Base-by-base conservation (phyloP, 1,140 invertebrate species). In the Palaemon carinicauda region DNA sequence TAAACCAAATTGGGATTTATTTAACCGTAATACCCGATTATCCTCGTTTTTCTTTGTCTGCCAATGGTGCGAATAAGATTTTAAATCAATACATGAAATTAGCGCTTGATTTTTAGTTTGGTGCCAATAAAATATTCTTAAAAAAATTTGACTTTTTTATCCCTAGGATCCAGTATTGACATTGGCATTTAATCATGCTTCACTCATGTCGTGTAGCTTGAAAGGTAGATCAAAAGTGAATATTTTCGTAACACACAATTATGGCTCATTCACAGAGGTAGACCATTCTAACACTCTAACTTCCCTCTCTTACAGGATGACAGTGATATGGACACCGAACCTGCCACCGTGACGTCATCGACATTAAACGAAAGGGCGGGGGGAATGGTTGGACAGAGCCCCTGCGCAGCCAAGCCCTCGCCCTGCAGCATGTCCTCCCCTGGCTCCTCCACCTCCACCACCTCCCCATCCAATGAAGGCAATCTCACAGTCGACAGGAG, bases 241-340 rank as follows among this genome's bases (percentile, higher is more conserved):
- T n/a, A n/a, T n/a, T n/a, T 3, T 74, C 65, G 24, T 31, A 12
- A 71, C 9, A n/a, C 9, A 71, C 21, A 10, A 71, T 24, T 31
- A 71, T 21, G 31, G 17, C 31, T 50, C 10, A 27, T 52, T 21
- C 41, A 19, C 19, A 51, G 54, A 50, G 12, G 27, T 2, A 17
- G 24, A 51, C n/a, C 19, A 5, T n/a, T n/a, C 10, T 54, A 14
- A 69, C 81, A 7, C 52, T 53, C 27, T 71, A n/a, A 10, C 53
- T 27, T 19, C 19, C 29, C 29, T 51, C 31, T 54, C 65, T 21
- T 7, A 31, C 65, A 85, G 82, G 82, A 85, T 17, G 82, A 85
- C 33, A 86, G 75, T 19, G 83, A 86, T 50, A 86, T 86, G 77
- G 83, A 86, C 77, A 80, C 65, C 0, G 83, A 86, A 21, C 77